Evolutionary conservation across 2,888 invertebrate genomes (phyloP), one percentile per base, ranked within the genome.

Genomic region (Drosophila paramelanica): DNA sequence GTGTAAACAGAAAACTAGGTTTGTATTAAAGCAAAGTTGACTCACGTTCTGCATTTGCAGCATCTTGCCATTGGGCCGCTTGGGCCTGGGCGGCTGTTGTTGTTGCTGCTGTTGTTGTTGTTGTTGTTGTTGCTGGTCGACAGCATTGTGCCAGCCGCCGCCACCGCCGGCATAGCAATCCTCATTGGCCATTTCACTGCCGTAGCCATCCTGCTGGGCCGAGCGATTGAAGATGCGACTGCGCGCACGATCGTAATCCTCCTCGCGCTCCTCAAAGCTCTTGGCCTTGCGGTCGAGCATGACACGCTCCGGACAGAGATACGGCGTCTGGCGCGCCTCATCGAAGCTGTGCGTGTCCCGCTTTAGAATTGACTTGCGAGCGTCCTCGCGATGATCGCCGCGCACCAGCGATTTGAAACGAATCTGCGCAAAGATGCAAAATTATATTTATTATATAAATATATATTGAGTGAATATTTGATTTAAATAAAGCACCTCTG

Each of bases 221-320:
- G 79, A 88, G 52, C 91, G 91, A 75, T 86, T 91, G 91, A 98
- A 98, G 93, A 98, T 98, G 92, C 98, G 94, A 76, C 96, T 94
- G 64, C 97, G 94, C 52, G 95, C 97, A 89, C 96, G 95, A 91
- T 97, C 96, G 91, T 98, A 98, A 83, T 97, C 97, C 89, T 96
- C 96, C 93, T 98, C 97, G 31, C 98, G 94, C 92, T 98, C 98
- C 92, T 98, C 98, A 87, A 98, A 95, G 78, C 98, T 97, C 90
- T 96, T 97, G 92, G 96, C 95, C 70, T 95, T 94, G 61, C 95
- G 93, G 79, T 94, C 95, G 64, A 95, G 94, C 81, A 94, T 93
- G 68, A 94, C 94, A 73, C 95, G 93, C 87, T 96, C 95, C 0
- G 95, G 95, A 69, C 94, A 94, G 88, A 92, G 92, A 91, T 91